Percentiles rank a stretch among this genome's conserved stretches.
These are phyloP conservation scores for Hippasteria phrygiana DNA, from an alignment of 53 echinoderm and acorn worm species.

Conservation along the genomic window DNA sequence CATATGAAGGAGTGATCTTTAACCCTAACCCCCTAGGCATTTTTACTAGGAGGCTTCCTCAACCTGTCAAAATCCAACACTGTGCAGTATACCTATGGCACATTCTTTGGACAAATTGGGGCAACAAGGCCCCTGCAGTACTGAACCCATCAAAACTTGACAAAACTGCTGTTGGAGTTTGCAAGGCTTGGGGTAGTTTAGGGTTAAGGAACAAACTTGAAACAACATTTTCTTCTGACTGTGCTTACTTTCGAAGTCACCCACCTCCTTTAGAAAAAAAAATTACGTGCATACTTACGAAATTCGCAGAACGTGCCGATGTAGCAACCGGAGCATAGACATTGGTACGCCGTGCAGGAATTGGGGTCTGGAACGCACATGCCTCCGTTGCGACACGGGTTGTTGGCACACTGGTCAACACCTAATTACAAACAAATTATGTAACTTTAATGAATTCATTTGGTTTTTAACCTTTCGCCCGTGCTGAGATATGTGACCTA, in stretches of 20 bases:
- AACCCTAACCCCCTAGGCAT: too few species aligned
- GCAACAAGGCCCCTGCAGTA: too few species aligned
- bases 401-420: slow-evolving; percentile 77
- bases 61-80: too few species aligned
- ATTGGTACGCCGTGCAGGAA: slow-evolving; percentile 76
- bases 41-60: too few species aligned
- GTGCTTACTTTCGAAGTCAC: not conserved
- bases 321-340: slow-evolving; percentile 85
- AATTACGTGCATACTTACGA: slow-evolving; percentile 69
- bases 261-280: not conserved
- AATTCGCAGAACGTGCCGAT: slow-evolving; percentile 77
- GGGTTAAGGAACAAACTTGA: too few species aligned
- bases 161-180: too few species aligned
- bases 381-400: slow-evolving; percentile 84
- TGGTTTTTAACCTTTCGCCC: not conserved
- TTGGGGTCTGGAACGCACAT: slow-evolving; percentile 58
- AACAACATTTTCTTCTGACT: too few species aligned
- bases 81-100: too few species aligned
- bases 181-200: too few species aligned
- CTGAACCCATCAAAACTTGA: too few species aligned
- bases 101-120: too few species aligned
- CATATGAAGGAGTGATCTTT: too few species aligned
- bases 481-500: not conserved
- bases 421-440: slow-evolving; percentile 11
- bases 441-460: not conserved